phyloP scores from a whole-genome alignment of 2,113 vertebrate species.

The Lagopus muta region DNA sequence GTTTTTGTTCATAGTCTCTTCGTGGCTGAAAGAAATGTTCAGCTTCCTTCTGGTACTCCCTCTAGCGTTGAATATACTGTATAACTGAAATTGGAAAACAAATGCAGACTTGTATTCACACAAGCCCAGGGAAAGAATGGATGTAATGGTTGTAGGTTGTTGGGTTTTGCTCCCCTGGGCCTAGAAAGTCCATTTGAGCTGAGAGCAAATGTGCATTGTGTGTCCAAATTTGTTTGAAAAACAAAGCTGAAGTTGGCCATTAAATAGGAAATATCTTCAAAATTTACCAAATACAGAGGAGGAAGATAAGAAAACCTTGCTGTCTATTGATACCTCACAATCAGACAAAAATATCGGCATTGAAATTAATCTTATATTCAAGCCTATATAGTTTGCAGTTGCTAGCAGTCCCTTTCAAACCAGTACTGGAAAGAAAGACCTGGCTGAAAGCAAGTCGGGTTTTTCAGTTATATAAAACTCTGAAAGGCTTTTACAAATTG shows the following conservation, averaged over 20 bases:
- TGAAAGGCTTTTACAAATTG: conserved; percentile 58
- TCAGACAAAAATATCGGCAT: background rate
- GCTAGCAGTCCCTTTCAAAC: conserved; percentile 1
- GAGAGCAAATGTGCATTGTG: background rate
- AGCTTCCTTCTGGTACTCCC: conserved; percentile 31
- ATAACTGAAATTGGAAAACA: background rate
- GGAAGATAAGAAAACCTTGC: background rate
- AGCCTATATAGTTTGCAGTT: conserved; percentile 21
- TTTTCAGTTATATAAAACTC: conserved; percentile 72
- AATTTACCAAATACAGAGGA: background rate
- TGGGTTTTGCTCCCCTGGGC: background rate
- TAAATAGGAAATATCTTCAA: background rate
- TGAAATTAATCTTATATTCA: background rate
- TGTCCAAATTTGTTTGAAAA: background rate
- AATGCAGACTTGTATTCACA: background rate
- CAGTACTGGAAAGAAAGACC: conserved; percentile 35
- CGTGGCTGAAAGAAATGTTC: background rate
- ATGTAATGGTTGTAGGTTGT: background rate
- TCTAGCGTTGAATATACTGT: conserved; percentile 29
- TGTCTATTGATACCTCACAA: fast-evolving
- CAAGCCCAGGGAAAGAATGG: background rate
- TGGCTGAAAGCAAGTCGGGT: conserved; percentile 45
- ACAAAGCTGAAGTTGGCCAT: background rate
- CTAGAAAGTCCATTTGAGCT: fast-evolving
- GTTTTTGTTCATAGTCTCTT: background rate